Percentiles rank a stretch among this genome's conserved stretches.
Conservation (phyloP, 53 echinoderm and acorn worm species). For the Actinopyga echinites region DNA sequence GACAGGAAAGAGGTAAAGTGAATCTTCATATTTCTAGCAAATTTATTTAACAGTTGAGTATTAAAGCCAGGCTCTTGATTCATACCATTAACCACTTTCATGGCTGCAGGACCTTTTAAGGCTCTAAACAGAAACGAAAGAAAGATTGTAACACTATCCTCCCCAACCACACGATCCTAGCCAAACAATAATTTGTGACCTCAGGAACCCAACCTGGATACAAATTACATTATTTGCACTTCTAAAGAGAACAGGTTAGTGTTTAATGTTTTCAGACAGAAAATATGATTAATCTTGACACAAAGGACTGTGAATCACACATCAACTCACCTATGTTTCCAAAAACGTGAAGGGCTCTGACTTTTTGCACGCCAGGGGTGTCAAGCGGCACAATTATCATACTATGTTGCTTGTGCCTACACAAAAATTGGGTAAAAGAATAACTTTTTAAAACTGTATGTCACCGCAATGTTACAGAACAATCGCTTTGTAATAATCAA, state of each 20-base stretch:
- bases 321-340: conserved; percentile 72
- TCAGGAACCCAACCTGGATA: neutral
- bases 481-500: neutral
- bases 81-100: no score
- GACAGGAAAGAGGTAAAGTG: no score
- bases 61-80: no score
- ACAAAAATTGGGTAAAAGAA: neutral
- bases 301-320: neutral
- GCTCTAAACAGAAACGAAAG: no score
- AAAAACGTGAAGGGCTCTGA: conserved; percentile 79
- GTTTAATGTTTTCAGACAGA: neutral
- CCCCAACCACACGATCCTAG: neutral
- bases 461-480: neutral
- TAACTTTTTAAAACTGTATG: no score
- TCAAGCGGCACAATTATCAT: conserved; percentile 92
- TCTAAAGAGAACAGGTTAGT: neutral
- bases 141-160: neutral
- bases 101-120: no score
- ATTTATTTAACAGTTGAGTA: no score
- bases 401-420: conserved; percentile 89
- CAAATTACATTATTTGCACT: conserved; percentile 18
- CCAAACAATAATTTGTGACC: neutral
- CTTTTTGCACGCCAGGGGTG: conserved; percentile 79
- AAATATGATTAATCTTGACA: neutral
- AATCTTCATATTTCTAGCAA: no score